Percentiles rank a stretch among this genome's conserved stretches.
phyloP scores from a whole-genome alignment of 2,888 invertebrate genomes.

The Epirrhoe alternata region DNA sequence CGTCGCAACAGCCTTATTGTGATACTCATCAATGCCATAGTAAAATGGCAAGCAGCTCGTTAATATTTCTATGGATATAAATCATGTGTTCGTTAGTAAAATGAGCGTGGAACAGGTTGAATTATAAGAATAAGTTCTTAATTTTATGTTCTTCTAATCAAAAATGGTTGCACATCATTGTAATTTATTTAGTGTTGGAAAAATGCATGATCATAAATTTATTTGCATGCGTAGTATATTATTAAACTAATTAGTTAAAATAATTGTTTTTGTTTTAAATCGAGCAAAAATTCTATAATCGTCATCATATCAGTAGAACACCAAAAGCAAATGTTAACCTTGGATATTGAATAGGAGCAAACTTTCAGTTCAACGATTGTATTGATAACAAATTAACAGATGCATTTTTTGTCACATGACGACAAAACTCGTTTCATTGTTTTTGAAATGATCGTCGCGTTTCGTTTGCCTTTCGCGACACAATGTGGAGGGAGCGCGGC shows the following conservation, averaged over 20 bases:
- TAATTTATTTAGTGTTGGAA: background rate
- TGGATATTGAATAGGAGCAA: background rate
- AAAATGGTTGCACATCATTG: constrained; percentile 3
- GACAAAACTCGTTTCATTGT: constrained; percentile 56
- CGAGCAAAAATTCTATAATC: background rate
- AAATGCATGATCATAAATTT: background rate
- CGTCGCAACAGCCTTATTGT: constrained; percentile 57
- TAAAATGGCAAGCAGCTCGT: constrained; percentile 67
- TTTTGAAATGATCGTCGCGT: constrained; percentile 54
- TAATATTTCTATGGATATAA: constrained; percentile 64
- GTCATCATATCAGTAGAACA: background rate
- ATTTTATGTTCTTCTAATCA: constrained; percentile 17
- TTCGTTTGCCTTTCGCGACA: constrained; percentile 46
- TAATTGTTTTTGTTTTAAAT: background rate
- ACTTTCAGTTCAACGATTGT: constrained; percentile 27
- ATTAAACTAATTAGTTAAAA: too few species aligned
- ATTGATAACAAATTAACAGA: constrained; percentile 41
- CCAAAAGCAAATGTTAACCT: background rate
- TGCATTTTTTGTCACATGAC: constrained; percentile 42
- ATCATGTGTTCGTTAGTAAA: constrained; percentile 42
- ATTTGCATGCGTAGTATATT: too few species aligned
- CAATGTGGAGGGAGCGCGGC: constrained; percentile 43
- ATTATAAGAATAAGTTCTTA: constrained; percentile 14
- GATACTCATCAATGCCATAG: constrained; percentile 62
- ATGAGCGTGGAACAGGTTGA: constrained; percentile 19